Conservation (phyloP, 53 echinoderm and acorn worm species). For the Paracentrotus lividus region DNA sequence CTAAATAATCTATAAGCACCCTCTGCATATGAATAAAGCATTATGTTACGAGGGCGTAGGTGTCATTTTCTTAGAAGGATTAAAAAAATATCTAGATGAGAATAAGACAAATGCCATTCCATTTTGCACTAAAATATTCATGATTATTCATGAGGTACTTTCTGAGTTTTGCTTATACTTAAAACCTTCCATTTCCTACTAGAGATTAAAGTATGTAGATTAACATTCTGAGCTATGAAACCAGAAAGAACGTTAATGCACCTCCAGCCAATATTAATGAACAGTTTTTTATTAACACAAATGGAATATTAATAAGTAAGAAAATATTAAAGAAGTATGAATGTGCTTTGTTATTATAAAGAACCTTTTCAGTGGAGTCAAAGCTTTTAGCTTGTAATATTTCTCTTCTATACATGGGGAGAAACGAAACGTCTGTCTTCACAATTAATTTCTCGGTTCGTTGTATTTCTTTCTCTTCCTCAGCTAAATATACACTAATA, state of each 20-base stretch:
- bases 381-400: background rate
- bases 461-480: no score
- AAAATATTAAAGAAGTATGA: background rate
- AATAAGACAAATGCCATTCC: background rate
- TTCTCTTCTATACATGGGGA: background rate
- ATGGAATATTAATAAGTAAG: background rate
- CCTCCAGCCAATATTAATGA: background rate
- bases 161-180: background rate
- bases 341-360: background rate
- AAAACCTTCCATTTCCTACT: background rate
- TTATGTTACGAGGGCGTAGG: background rate
- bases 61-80: background rate
- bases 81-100: background rate
- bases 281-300: background rate
- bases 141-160: conserved; percentile 38
- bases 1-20: background rate
- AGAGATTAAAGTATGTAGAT: conserved; percentile 1
- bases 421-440: no score
- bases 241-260: background rate
- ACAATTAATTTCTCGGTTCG: no score
- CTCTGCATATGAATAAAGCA: background rate
- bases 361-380: background rate
- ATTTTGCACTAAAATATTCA: background rate
- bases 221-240: background rate
- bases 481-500: no score